phyloP scores from a whole-genome alignment of 1,140 invertebrate species.

The Lordiphosa collinella region DNA sequence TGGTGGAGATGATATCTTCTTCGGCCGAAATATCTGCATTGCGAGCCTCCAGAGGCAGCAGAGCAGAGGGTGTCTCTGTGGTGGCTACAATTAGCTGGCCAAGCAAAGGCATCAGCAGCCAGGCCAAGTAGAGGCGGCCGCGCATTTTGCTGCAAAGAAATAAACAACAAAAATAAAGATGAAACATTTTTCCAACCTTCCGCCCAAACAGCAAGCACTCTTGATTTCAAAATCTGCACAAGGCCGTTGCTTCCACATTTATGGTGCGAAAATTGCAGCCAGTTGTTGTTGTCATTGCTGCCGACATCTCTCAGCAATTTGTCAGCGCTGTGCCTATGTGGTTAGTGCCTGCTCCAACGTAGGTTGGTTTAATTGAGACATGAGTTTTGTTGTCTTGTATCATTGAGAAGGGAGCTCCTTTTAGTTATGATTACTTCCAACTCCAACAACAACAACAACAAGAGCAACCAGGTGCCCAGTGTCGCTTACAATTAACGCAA shows the following conservation, averaged over 20 bases:
- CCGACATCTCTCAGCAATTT: constrained; percentile 25
- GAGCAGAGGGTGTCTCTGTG: constrained; percentile 44
- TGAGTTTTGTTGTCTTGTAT: constrained; percentile 30
- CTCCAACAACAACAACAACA: constrained; percentile 6
- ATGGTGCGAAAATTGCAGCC: constrained; percentile 44
- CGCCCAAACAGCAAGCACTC: constrained; percentile 32
- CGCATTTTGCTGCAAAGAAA: constrained; percentile 37
- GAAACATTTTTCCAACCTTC: constrained; percentile 21
- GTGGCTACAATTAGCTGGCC: constrained; percentile 3
- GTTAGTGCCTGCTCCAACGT: constrained; percentile 7
- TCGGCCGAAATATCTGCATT: constrained; percentile 50
- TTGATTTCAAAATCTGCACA: constrained; percentile 34
- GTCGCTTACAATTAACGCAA: constrained; percentile 44
- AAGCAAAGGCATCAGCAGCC: constrained; percentile 39
- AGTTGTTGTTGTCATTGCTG: constrained; percentile 19
- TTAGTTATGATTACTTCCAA: constrained; percentile 28
- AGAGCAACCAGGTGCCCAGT: constrained; percentile 10
- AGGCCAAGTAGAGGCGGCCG: constrained; percentile 11
- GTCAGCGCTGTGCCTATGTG: constrained; percentile 18
- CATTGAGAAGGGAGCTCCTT: constrained; percentile 39
- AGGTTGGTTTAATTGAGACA: constrained; percentile 52
- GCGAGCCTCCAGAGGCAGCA: constrained; percentile 62
- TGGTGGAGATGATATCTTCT: constrained; percentile 67
- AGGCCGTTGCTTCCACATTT: constrained; percentile 36
- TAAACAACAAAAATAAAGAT: background rate